Conservation (phyloP, 2,797 vertebrate genomes). For the Anabacerthia variegaticeps region DNA sequence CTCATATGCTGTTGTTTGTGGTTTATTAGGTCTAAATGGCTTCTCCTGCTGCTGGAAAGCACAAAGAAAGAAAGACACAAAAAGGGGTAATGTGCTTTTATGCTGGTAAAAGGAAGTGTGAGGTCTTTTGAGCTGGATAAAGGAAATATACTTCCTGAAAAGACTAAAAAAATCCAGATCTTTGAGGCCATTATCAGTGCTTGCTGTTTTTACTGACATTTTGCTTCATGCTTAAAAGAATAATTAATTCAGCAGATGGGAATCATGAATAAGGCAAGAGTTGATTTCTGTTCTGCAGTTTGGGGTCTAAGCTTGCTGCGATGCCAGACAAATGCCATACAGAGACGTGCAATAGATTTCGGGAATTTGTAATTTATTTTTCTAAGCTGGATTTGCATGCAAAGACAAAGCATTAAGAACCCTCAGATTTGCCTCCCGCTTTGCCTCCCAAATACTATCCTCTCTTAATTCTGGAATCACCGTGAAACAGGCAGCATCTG, state of each 20-base stretch:
- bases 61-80: background rate
- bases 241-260: conserved; percentile 1
- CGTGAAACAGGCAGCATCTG: background rate
- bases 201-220: background rate
- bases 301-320: background rate
- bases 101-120: background rate
- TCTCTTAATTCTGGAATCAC: background rate
- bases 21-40: background rate
- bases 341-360: background rate
- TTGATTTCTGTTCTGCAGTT: background rate
- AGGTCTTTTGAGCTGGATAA: background rate
- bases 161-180: background rate
- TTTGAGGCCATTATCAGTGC: background rate
- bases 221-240: background rate
- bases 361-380: background rate
- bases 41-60: background rate
- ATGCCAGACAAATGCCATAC: background rate
- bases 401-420: background rate
- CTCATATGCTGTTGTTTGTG: background rate
- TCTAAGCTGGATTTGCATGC: background rate
- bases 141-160: conserved; percentile 35
- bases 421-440: background rate
- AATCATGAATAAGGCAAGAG: background rate
- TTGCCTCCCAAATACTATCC: background rate
- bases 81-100: background rate